A percentile compares a stretch with the other conserved stretches of the same genome.
Evolutionary conservation across 2,797 vertebrate genomes (phyloP).

Genomic region (Ispidina picta): DNA sequence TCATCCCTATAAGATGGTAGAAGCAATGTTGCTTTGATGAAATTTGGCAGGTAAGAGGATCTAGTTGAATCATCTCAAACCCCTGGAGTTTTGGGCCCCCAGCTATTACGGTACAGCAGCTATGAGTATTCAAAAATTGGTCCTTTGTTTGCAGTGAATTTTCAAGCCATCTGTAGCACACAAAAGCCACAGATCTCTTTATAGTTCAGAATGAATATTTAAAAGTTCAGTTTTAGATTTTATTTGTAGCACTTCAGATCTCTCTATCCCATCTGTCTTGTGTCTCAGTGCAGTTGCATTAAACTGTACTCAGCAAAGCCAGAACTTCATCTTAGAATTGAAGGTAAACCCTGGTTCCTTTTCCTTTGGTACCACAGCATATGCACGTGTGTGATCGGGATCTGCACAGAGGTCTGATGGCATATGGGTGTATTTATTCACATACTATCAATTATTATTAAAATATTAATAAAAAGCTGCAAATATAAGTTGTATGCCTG

Average conservation of each 20-base stretch:
- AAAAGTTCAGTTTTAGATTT: conserved; percentile 69
- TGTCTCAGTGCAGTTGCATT: background rate
- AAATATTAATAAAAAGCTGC: background rate
- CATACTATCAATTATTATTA: background rate
- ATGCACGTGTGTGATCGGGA: background rate
- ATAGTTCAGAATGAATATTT: conserved; percentile 72
- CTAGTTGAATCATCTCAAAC: conserved; percentile 64
- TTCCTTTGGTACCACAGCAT: background rate
- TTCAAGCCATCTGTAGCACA: conserved; percentile 66
- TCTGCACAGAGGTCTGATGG: background rate
- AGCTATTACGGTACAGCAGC: conserved; percentile 61
- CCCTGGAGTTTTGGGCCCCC: conserved; percentile 63
- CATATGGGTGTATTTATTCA: background rate
- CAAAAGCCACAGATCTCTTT: conserved; percentile 67
- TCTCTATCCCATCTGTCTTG: conserved; percentile 45
- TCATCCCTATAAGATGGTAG: conserved; percentile 48
- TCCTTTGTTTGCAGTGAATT: conserved; percentile 67
- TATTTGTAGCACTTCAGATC: conserved; percentile 59
- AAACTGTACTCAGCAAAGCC: background rate
- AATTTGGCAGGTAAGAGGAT: conserved; percentile 68
- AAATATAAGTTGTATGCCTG: background rate
- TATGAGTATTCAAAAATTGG: conserved; percentile 64
- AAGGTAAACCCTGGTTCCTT: background rate
- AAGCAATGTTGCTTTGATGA: conserved; percentile 37
- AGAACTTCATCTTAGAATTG: background rate